Base-by-base conservation (phyloP, 2,797 vertebrate genomes). In the Pitangus sulphuratus region DNA sequence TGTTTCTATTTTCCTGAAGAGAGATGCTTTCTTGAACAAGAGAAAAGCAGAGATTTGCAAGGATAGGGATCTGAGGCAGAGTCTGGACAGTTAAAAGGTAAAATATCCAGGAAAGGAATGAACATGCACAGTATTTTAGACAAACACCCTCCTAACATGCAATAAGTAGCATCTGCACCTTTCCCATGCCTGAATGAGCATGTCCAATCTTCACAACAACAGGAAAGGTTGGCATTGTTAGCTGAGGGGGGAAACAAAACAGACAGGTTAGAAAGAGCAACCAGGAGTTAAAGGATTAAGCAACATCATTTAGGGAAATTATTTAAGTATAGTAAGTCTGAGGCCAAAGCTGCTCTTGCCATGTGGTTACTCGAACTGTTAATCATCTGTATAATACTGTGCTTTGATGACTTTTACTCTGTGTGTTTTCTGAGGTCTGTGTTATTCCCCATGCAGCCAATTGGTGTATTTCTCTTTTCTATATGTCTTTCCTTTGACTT, bases 131-230 rank as follows among this genome's bases (percentile, higher is more conserved):
- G 76, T 58, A 11, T 47, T 25, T 53, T 15, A 89, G 83, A 65
- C 47, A 53, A 79, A 47, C 31, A 58, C 35, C 62, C 71, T 86
- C 60, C 94, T 81, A 54, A 57, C 96, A 93, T 95, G 95, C 87
- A 96, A 5, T 53, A 90, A 96, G 60, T 10, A 95, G 90, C 51
- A 12, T 87, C 90, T 88, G 97, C 98, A 99, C 99, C 99, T 99
- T 99, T 97, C 99, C 99, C 99, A 99, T 99, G 97, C 99, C 99
- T 15, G 99, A 99, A 97, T 99, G 99, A 92, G 99, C 99, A 20
- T 99, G 99, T 97, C 99, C 99, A 11, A 99, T 99, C 98, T 99
- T 99, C 98, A 99, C 99, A 89, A 99, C 99, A 11, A 99, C 99
- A 7, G 99, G 99, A 94, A 99, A 99, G 6, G 98, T 98, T 65